Base-by-base conservation (phyloP, 53 echinoderm and acorn worm species). In the Apostichopus leukothele region DNA sequence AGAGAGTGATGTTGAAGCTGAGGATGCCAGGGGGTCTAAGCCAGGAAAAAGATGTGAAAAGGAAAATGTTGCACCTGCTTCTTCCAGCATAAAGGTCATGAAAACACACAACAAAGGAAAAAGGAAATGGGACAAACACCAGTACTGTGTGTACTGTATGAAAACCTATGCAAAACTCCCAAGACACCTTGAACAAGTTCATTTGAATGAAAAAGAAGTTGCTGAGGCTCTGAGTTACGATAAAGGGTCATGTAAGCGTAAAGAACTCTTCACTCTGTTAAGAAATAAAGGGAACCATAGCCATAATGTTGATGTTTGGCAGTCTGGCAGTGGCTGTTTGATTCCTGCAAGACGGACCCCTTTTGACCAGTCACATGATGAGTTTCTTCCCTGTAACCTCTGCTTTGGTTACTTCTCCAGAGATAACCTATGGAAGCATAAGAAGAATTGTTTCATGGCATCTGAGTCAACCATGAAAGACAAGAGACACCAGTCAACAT, bases 61-160 rank as follows among this genome's bases (percentile, higher is more conserved):
- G 7, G 57, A 57, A 57, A 57, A 57, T 57, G 57, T 7, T 57
- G 7, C 57, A 4, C 9, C 57, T 57, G 9, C 57, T 57, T 55
- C 57, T 8, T 57, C 57, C 3, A 9, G 71, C 71, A 68, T 68
- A 6, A 68, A 68, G 18, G 71, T 68, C 6, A 16, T 68, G 14
- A 91, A 83, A 52, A 51, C 91, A n/a, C 89, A 89, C 59, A 91
- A 91, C 27, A 20, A 2, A 5, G 20, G 59, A 18, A 59, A 74
- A 9, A 91, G 91, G n/a, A 91, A 88, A 52, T 91, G 91, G 91
- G 91, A 91, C 84, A 91, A 88, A 60, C 71, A 60, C 11, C 67
- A 88, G 10, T 74, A 54, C 26, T 91, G 91, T 83, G 39, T 78
- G 6, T 91, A 75, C 57, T 91, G 91, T 50, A 79, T 79, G 73